Base-by-base conservation (phyloP, 1,140 invertebrate genomes). In the Paramacrobiotus metropolitanus region DNA sequence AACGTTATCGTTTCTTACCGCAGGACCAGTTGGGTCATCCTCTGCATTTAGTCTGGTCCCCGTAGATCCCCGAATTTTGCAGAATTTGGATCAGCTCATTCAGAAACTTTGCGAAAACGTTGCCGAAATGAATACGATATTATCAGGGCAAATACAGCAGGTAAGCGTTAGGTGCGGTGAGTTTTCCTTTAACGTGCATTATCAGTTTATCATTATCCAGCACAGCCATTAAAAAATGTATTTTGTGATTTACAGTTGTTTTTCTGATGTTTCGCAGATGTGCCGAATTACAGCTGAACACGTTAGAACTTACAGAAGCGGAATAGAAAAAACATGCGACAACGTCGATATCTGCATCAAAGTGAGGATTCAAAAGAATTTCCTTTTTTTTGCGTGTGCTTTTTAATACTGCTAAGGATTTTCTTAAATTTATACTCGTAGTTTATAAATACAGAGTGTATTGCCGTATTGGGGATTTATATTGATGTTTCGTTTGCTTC, bases 11-110 rank as follows among this genome's bases (percentile, higher is more conserved):
- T 55, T 28, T 55, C 48, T 55, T 15, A 20, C 28, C 34, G 48
- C 24, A 55, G 48, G 48, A 24, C 15, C 28, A 24, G 15, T 20
- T 55, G 15, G 4, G 28, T 55, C 48, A 20, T 55, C 48, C 4
- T 55, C 48, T 9, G 48, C 48, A 28, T 55, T 55, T 28, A 55
- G 28, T 55, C 24, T 55, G 9, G 48, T 24, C 15, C 48, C 48
- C 4, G 48, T 55, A 9, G 48, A 55, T 55, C 48, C 48, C 4
- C 48, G 48, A 28, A 24, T 28, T 20, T 24, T 55, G 48, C 15
- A 55, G 48, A 55, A 55, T 24, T 24, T 55, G 48, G 48, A 55
- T 9, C 48, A 55, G 15, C 48, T 55, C 15, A 55, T 55, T 55
- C 24, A 15, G 15, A 55, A 55, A 24, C 48, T 55, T 15, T 55